phyloP scores from a whole-genome alignment of 2,888 invertebrate species.

The Spicauda simplicius region DNA sequence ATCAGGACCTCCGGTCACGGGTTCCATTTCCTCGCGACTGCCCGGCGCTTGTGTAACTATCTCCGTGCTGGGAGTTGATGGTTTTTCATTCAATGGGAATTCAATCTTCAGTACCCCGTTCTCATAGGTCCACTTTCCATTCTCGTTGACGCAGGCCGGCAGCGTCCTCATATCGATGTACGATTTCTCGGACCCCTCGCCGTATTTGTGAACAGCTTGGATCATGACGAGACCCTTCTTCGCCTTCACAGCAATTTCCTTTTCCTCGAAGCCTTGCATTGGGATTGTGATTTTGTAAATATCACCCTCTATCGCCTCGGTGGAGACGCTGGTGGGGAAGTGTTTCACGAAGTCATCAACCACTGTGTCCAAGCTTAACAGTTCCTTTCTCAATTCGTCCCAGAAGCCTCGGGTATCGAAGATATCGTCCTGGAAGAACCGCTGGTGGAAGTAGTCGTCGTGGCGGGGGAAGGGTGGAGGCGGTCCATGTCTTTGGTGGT shows the following conservation, averaged over 20 bases:
- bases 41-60: conserved; percentile 42
- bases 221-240: conserved; percentile 66
- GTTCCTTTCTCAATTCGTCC: conserved; percentile 56
- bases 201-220: conserved; percentile 58
- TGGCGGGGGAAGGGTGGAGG: conserved; percentile 38
- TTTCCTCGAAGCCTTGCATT: conserved; percentile 61
- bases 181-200: conserved; percentile 46
- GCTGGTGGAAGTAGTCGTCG: conserved; percentile 32
- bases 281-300: conserved; percentile 63
- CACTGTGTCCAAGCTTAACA: conserved; percentile 58
- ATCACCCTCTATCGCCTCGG: conserved; percentile 55
- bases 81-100: conserved; percentile 54
- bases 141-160: conserved; percentile 56
- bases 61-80: conserved; percentile 36
- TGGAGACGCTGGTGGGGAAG: conserved; percentile 54
- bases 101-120: conserved; percentile 57
- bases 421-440: conserved; percentile 49
- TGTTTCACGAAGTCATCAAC: conserved; percentile 54
- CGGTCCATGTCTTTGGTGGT: conserved; percentile 29
- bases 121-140: conserved; percentile 65
- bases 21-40: conserved; percentile 63
- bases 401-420: conserved; percentile 69
- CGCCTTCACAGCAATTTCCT: conserved; percentile 71
- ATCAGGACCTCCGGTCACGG: conserved; percentile 32
- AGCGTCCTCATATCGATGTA: conserved; percentile 62